Percentiles rank a stretch among this genome's conserved stretches.
Conservation (phyloP, 2,113 vertebrate genomes). For the Corynorhinus townsendii region DNA sequence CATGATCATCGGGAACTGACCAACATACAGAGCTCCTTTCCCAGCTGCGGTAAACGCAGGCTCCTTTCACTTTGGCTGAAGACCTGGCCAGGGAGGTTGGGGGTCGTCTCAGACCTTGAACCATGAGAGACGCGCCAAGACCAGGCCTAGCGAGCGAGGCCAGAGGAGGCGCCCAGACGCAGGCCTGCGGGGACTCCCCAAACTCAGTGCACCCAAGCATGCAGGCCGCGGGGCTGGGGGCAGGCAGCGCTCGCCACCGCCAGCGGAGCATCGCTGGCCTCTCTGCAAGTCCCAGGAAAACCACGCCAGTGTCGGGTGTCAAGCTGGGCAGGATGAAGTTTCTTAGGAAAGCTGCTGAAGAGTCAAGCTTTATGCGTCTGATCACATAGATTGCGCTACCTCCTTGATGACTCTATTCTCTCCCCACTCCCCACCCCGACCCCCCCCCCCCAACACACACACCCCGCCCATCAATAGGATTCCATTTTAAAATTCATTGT, state of each 20-base stretch:
- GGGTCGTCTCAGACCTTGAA: not conserved
- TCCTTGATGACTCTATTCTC: not conserved
- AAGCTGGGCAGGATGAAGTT: not conserved
- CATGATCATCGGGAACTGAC: not conserved
- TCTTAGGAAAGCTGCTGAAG: not conserved
- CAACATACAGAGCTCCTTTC: not conserved
- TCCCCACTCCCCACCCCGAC: not conserved
- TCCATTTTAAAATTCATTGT: not conserved
- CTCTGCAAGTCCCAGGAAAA: not conserved
- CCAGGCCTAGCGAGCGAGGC: not conserved
- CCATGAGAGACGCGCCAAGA: rapidly evolving
- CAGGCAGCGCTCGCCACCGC: not conserved
- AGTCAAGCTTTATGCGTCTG: not conserved
- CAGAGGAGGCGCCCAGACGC: not conserved
- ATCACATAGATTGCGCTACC: not conserved
- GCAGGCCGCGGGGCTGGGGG: not conserved
- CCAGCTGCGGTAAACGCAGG: not conserved
- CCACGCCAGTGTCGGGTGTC: rapidly evolving
- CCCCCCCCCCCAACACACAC: too few species aligned
- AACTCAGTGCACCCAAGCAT: not conserved
- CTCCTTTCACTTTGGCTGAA: not conserved
- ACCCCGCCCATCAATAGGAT: not conserved
- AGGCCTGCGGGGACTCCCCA: too few species aligned
- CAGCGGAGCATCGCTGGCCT: not conserved
- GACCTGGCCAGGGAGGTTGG: not conserved